Percentiles rank a stretch among this genome's conserved stretches.
These are phyloP conservation scores for Dicentrarchus labrax DNA, from an alignment of 2,113 vertebrate genomes.

Conservation along the genomic window DNA sequence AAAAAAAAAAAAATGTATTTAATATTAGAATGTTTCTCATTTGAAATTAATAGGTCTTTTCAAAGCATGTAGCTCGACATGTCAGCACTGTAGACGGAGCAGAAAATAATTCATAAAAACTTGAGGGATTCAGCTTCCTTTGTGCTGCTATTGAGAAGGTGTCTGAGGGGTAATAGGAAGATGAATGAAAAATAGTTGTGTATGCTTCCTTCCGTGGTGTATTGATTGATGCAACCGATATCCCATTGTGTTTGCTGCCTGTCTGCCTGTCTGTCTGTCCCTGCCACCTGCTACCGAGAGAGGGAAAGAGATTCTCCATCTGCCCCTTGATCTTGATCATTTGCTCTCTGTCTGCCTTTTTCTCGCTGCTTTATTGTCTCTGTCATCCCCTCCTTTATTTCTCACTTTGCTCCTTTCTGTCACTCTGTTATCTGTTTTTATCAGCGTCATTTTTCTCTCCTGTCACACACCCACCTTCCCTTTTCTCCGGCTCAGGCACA, in stretches of 20 bases:
- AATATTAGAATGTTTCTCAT: constrained; percentile 35
- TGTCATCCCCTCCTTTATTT: constrained; percentile 56
- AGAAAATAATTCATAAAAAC: constrained; percentile 12
- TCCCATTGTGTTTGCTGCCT: constrained; percentile 38
- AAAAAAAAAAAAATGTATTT: constrained; percentile 46
- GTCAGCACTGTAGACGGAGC: neutral
- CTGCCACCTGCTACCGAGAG: constrained; percentile 45
- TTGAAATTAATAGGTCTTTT: constrained; percentile 36
- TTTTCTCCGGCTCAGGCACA: constrained; percentile 12
- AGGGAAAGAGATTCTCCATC: constrained; percentile 49
- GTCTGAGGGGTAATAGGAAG: constrained; percentile 24
- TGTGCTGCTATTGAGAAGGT: constrained; percentile 23
- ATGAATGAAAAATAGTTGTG: constrained; percentile 46
- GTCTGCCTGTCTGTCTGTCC: constrained; percentile 30
- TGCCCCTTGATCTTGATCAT: constrained; percentile 50
- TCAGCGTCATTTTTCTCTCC: constrained; percentile 55
- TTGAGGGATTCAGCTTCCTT: neutral
- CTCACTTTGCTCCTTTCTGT: constrained; percentile 60
- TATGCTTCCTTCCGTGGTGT: constrained; percentile 25
- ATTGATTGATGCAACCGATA: constrained; percentile 57
- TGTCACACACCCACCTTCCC: constrained; percentile 44
- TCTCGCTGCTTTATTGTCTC: constrained; percentile 55
- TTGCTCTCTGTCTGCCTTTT: constrained; percentile 41
- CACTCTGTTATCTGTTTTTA: constrained; percentile 63
- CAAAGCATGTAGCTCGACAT: neutral